Evolutionary conservation across 2,888 invertebrate genomes (phyloP), one percentile per base, ranked within the genome.

Genomic region (Amblyjoppa fuscipennis): DNA sequence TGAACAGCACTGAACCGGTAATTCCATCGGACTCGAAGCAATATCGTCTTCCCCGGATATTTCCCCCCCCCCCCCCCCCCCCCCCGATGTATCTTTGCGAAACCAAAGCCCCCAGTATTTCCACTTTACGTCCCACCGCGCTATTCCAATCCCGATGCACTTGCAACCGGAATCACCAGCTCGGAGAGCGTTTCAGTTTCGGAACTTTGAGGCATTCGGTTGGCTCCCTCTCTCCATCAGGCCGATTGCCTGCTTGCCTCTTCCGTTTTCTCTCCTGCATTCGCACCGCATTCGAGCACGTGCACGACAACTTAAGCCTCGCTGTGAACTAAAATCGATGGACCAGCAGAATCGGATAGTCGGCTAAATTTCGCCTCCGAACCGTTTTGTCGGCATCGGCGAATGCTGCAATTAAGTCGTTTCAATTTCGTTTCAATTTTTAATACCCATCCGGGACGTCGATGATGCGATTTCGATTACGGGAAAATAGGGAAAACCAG

Each of bases 111-210:
- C 13, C 34, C 5, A 11, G 51, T 20, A 38, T 66, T 38, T 73
- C 34, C 68, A 59, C 31, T 74, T 56, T 69, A 51, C 49, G 38
- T 59, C 41, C 34, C 68, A 34, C 61, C 13, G 28, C 53, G n/a
- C 34, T 25, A 20, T 53, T 74, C 53, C 79, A 70, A 75, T 75
- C 28, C 31, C 61, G 38, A 75, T 70, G 74, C 13, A 45, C 41
- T 49, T 59, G 73, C 71, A 73, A 79, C 64, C 70, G 70, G 71
- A 76, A 64, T 51, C 64, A n/a, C 78, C 49, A 25, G 25, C 49
- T 80, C 64, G 53, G 80, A 64, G 53, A 64, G 53, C 79, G 45
- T 71, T 80, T 61, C 70, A 41, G 69, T 51, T 70, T 73, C 51
- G 49, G 53, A 75, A 80, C 64, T 79, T 79, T 56, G 45, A 70